These are phyloP conservation scores for Drosophila hydei DNA, from an alignment of 1,140 invertebrate species.

Conservation along the genomic window DNA sequence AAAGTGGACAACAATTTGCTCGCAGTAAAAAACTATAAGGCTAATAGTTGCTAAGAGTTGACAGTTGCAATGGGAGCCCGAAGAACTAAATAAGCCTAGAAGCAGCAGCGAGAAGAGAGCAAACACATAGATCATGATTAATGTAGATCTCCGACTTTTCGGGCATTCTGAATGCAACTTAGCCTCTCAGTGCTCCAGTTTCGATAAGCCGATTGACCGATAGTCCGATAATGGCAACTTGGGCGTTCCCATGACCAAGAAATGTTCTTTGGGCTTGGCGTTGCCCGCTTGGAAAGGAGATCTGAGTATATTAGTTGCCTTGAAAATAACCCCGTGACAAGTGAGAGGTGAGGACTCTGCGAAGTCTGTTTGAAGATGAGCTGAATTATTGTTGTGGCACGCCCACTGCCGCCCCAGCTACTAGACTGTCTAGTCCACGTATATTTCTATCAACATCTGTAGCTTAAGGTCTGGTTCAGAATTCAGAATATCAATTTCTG, in stretches of 20 bases:
- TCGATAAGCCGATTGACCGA: conserved; percentile 25
- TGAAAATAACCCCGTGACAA: too few species aligned
- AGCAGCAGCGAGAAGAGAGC: neutral
- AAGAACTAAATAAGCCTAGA: neutral
- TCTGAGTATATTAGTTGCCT: too few species aligned
- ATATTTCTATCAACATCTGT: too few species aligned
- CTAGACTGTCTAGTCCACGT: too few species aligned
- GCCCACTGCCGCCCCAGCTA: too few species aligned
- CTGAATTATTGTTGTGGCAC: too few species aligned
- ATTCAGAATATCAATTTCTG: too few species aligned
- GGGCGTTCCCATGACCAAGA: conserved; percentile 28
- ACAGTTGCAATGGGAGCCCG: neutral
- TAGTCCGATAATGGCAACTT: conserved; percentile 22
- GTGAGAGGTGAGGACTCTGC: too few species aligned
- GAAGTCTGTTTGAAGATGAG: too few species aligned
- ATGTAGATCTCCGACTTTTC: conserved; percentile 8
- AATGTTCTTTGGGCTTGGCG: conserved; percentile 8
- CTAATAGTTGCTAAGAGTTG: neutral
- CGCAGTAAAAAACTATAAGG: conserved; percentile 28
- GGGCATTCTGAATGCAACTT: conserved; percentile 33
- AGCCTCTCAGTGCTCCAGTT: conserved; percentile 28
- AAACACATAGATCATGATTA: conserved; percentile 5
- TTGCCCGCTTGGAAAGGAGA: neutral
- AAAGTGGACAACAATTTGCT: conserved; percentile 75
- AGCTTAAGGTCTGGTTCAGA: too few species aligned